Evolutionary conservation across 2,797 vertebrate species (phyloP), one percentile per base, ranked within the genome.

Genomic region (Zalophus californianus): DNA sequence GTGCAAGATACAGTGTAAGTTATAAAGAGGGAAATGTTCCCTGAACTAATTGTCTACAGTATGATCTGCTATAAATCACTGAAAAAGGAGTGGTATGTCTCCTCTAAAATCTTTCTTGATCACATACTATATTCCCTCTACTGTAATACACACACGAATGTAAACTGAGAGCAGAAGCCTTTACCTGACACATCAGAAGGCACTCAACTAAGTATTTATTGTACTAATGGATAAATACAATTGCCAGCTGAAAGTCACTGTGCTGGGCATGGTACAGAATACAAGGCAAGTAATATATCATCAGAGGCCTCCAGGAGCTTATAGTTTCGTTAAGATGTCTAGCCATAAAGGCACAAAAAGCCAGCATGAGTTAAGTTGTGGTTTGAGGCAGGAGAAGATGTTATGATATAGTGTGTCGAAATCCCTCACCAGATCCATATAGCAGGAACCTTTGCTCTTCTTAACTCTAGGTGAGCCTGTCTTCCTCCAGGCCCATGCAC

Each of bases 101-200:
- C 72, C 44, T 48, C 60, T 91, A 91, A 96, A 94, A 77, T 64
- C 52, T 44, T 93, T 80, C 44, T 35, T 68, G 50, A 75, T 86
- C 48, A 58, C n/a, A 21, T 79, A 68, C 2, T n/a, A 4, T n/a
- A 21, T 75, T 87, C 13, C 60, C 12, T 60, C 21, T 90, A 29
- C 35, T 80, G 1, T 68, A 77, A 77, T 41, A 9, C 25, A 41
- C 18, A 18, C 27, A 41, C 44, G 27, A 80, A 50, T 82, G 25
- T 54, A 44, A 91, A 20, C 60, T 1, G 8, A 64, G 62, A 75
- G 14, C 27, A 62, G 21, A 83, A 27, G n/a, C 12, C n/a, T 94
- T 92, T 80, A 54, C 12, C 66, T 70, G 88, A 20, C 75, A 29
- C 13, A 1, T 4, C 38, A 6, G 50, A 50, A 56, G n/a, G 3